A percentile compares a stretch with the other conserved stretches of the same genome.
These are phyloP conservation scores for Clivina fossor DNA, from an alignment of 2,888 invertebrate genomes.

Conservation along the genomic window DNA sequence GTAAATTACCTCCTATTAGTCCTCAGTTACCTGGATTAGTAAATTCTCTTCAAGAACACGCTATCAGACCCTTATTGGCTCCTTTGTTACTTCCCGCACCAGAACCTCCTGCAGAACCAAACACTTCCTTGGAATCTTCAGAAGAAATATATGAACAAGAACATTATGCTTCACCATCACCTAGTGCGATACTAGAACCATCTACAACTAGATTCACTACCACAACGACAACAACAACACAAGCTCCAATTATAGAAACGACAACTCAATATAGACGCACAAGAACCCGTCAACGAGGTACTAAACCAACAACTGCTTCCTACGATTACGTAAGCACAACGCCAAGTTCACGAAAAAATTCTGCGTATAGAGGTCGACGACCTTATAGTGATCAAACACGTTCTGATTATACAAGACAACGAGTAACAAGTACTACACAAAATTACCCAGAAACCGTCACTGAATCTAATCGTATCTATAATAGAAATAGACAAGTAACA, in stretches of 20 bases:
- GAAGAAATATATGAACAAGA: slow-evolving; percentile 8
- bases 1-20: slow-evolving; percentile 60
- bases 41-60: slow-evolving; percentile 61
- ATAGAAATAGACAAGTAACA: slow-evolving; percentile 28
- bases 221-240: slow-evolving; percentile 50
- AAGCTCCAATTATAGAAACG: slow-evolving; percentile 37
- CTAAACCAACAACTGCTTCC: slow-evolving; percentile 19
- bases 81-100: slow-evolving; percentile 48
- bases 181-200: slow-evolving; percentile 38
- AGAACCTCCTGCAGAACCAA: slow-evolving; percentile 41
- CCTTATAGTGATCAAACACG: slow-evolving; percentile 49
- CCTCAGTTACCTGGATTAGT: slow-evolving; percentile 63
- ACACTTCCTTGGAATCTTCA: slow-evolving; percentile 10
- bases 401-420: slow-evolving; percentile 39
- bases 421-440: slow-evolving; percentile 22
- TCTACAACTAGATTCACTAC: slow-evolving; percentile 49
- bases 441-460: slow-evolving; percentile 17
- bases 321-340: slow-evolving; percentile 53
- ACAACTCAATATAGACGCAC: slow-evolving; percentile 30
- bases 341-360: slow-evolving; percentile 48
- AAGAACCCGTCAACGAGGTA: slow-evolving; percentile 36
- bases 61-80: slow-evolving; percentile 48
- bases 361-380: slow-evolving; percentile 50
- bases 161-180: slow-evolving; percentile 8
- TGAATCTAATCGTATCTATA: slow-evolving; percentile 13